phyloP scores from a whole-genome alignment of 2,113 vertebrate species.

The Anoura caudifer region DNA sequence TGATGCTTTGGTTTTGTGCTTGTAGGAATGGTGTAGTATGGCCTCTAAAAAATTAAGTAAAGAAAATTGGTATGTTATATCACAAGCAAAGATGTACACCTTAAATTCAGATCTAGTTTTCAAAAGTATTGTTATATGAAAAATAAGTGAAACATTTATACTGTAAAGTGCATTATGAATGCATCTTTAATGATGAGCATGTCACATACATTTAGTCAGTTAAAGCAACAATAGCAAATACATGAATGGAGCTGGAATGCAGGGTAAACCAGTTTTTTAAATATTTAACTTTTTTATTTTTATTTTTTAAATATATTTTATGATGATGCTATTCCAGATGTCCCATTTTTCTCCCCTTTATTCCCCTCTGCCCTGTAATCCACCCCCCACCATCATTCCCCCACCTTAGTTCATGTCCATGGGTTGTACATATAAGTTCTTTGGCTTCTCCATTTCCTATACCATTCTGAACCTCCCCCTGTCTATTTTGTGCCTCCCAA shows the following conservation, averaged over 20 bases:
- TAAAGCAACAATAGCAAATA: background rate
- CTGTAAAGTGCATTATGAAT: background rate
- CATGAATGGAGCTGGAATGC: background rate
- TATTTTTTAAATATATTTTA: background rate
- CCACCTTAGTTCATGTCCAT: too few species aligned
- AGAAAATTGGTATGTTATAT: background rate
- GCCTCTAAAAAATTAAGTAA: background rate
- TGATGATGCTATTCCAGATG: too few species aligned
- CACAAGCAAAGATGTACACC: background rate
- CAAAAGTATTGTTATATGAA: background rate
- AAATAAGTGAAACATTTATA: conserved; percentile 32
- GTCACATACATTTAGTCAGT: background rate
- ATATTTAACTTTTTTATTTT: too few species aligned
- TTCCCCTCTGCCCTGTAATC: too few species aligned
- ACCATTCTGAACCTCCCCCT: too few species aligned
- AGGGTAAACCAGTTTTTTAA: too few species aligned
- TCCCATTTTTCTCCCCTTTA: too few species aligned
- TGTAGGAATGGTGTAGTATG: background rate
- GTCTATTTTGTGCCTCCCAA: too few species aligned
- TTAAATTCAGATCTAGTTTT: background rate
- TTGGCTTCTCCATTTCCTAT: too few species aligned
- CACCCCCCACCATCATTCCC: too few species aligned
- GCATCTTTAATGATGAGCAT: background rate
- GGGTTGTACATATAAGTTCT: too few species aligned
- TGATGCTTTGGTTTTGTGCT: background rate